phyloP scores from a whole-genome alignment of 1,140 invertebrate species.

The Brachionus plicatilis region DNA sequence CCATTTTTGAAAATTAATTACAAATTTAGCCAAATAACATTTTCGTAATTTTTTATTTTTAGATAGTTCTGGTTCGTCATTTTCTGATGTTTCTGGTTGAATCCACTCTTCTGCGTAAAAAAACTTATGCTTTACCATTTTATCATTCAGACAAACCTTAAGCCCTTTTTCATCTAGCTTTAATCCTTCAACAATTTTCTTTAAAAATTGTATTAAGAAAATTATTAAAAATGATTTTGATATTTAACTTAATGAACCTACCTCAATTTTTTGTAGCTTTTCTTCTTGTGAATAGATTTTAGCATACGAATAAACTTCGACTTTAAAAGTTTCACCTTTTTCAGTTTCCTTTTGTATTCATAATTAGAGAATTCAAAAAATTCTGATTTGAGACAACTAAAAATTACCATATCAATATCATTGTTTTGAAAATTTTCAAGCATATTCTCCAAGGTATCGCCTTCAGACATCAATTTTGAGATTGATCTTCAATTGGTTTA shows the following conservation, averaged over 20 bases:
- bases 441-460: neutral
- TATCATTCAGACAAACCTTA: constrained; percentile 26
- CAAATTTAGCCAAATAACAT: constrained; percentile 77
- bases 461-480: constrained; percentile 1
- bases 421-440: neutral
- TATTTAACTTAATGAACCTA: neutral
- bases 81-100: neutral
- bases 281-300: constrained; percentile 35
- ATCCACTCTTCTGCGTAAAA: constrained; percentile 39
- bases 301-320: constrained; percentile 12
- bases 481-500: neutral
- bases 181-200: constrained; percentile 30
- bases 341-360: neutral
- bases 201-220: neutral
- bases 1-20: constrained; percentile 54
- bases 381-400: neutral
- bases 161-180: neutral
- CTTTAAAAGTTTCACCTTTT: constrained; percentile 17
- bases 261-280: constrained; percentile 26
- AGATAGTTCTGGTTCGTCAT: constrained; percentile 48
- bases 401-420: neutral
- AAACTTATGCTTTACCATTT: constrained; percentile 29
- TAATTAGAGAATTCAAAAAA: too few relatives aligned
- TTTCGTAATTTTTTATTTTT: constrained; percentile 66
- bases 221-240: neutral